Evolutionary conservation across 2,797 vertebrate genomes (phyloP).

Genomic region (Huso huso): DNA sequence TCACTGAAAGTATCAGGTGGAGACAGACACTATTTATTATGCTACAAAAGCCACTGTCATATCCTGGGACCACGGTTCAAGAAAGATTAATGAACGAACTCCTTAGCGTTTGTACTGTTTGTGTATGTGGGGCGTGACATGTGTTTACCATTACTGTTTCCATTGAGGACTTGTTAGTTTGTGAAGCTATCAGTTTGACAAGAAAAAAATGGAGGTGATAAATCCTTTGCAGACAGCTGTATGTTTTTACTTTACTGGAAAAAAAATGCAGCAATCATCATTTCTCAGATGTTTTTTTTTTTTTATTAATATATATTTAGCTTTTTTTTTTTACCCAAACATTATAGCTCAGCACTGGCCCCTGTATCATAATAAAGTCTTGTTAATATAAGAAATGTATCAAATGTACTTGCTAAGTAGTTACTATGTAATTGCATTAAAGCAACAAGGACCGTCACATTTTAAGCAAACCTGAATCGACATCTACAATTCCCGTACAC

Average conservation of each 20-base stretch:
- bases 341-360: too few relatives aligned
- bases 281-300: not conserved
- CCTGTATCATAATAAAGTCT: too few relatives aligned
- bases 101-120: constrained; percentile 30
- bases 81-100: constrained; percentile 45
- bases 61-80: constrained; percentile 11
- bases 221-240: constrained; percentile 6
- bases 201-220: constrained; percentile 5
- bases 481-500: too few relatives aligned
- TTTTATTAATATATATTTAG: not conserved
- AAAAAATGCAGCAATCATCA: not conserved
- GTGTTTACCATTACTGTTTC: constrained; percentile 28
- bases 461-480: too few relatives aligned
- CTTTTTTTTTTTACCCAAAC: not conserved
- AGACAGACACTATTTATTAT: constrained; percentile 46
- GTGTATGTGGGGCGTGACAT: constrained; percentile 15
- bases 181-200: constrained; percentile 20
- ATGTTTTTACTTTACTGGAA: not conserved
- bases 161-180: constrained; percentile 8
- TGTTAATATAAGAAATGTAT: too few relatives aligned
- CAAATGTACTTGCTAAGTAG: too few relatives aligned
- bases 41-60: constrained; percentile 54
- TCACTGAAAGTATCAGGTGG: constrained; percentile 7
- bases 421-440: too few relatives aligned
- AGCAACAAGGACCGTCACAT: too few relatives aligned